Evolutionary conservation across 2,888 invertebrate species (phyloP).

Genomic region (Camptogramma bilineatum): DNA sequence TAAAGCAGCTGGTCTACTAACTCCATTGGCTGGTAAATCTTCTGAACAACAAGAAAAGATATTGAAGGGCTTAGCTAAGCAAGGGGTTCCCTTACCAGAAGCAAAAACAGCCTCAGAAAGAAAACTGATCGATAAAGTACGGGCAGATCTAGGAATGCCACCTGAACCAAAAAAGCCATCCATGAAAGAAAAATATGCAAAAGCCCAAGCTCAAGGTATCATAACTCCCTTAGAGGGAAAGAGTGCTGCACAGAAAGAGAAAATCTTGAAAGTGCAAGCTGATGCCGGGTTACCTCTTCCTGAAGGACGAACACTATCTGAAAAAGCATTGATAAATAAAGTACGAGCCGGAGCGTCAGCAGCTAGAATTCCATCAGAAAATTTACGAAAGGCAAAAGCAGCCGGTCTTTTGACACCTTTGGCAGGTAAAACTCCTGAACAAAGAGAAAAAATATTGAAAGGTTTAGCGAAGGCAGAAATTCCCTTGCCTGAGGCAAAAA

Average conservation of each 20-base stretch:
- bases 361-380: constrained; percentile 41
- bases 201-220: constrained; percentile 45
- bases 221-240: constrained; percentile 52
- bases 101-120: constrained; percentile 54
- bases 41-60: constrained; percentile 50
- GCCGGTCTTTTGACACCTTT: constrained; percentile 51
- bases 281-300: constrained; percentile 48
- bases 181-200: constrained; percentile 38
- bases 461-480: constrained; percentile 43
- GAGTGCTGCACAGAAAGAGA: constrained; percentile 47
- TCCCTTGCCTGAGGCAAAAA: constrained; percentile 54
- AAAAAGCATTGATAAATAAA: constrained; percentile 47
- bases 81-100: constrained; percentile 52
- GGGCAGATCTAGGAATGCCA: constrained; percentile 43
- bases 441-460: constrained; percentile 52
- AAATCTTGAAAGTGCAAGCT: constrained; percentile 45
- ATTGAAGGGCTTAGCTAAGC: constrained; percentile 44
- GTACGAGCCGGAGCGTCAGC: constrained; percentile 35
- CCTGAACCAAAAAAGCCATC: constrained; percentile 41
- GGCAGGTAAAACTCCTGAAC: constrained; percentile 46
- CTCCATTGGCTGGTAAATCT: constrained; percentile 51
- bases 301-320: constrained; percentile 51
- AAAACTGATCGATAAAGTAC: constrained; percentile 44
- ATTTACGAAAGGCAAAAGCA: constrained; percentile 49
- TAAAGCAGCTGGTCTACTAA: constrained; percentile 43